Percentiles rank a stretch among this genome's conserved stretches.
Conservation (phyloP, 2,888 invertebrate species). For the Incurvaria masculella region DNA sequence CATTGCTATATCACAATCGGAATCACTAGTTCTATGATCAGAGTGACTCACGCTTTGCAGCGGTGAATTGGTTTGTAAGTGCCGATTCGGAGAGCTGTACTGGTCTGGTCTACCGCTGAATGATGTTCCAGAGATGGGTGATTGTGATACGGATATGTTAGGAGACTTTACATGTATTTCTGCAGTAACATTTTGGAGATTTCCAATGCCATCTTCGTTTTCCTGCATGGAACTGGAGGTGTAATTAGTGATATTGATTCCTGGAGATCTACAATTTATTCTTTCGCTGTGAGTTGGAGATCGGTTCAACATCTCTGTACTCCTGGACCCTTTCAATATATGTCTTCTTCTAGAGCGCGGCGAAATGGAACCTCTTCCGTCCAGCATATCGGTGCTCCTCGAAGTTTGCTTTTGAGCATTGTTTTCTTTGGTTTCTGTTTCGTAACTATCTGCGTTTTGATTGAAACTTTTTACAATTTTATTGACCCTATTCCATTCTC, state of each 20-base stretch:
- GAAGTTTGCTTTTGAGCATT: slow-evolving; percentile 43
- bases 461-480: slow-evolving; percentile 38
- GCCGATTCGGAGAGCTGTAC: slow-evolving; percentile 34
- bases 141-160: slow-evolving; percentile 37
- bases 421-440: slow-evolving; percentile 41
- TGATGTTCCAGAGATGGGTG: slow-evolving; percentile 35
- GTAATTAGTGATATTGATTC: background rate
- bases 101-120: slow-evolving; percentile 29
- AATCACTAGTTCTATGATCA: slow-evolving; percentile 26
- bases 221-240: background rate
- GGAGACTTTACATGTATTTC: slow-evolving; percentile 48
- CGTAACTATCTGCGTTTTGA: slow-evolving; percentile 34
- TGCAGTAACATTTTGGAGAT: slow-evolving; percentile 40
- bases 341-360: slow-evolving; percentile 32
- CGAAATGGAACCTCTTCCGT: slow-evolving; percentile 27
- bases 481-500: slow-evolving; percentile 44
- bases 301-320: slow-evolving; percentile 39
- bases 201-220: slow-evolving; percentile 7
- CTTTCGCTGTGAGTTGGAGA: background rate
- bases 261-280: background rate
- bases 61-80: slow-evolving; percentile 35
- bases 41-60: slow-evolving; percentile 26
- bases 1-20: slow-evolving; percentile 22
- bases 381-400: slow-evolving; percentile 50
- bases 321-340: slow-evolving; percentile 37